A percentile compares a stretch with the other conserved stretches of the same genome.
phyloP scores from a whole-genome alignment of 1,140 invertebrate genomes.

The Tetranychus urticae region DNA sequence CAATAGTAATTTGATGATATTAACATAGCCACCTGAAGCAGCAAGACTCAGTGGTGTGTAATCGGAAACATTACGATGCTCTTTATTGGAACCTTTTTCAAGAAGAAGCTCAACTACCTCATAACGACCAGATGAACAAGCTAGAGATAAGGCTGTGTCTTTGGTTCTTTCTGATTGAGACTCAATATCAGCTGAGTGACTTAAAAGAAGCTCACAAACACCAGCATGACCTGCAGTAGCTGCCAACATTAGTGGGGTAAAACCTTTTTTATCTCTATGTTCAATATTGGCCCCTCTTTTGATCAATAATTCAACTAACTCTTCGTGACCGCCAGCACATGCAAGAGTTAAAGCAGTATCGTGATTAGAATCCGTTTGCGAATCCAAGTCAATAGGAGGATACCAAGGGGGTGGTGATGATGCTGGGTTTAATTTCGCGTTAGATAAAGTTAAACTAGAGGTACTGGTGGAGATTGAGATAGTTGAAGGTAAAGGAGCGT shows the following conservation, averaged over 20 bases:
- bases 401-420: slow-evolving; percentile 9
- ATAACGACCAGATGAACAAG: slow-evolving; percentile 86
- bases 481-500: neutral
- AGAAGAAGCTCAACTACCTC: slow-evolving; percentile 85
- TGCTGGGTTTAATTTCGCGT: neutral
- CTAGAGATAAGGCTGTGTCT: slow-evolving; percentile 88
- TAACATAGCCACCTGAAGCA: slow-evolving; percentile 92
- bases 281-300: slow-evolving; percentile 77
- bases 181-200: slow-evolving; percentile 80
- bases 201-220: slow-evolving; percentile 56
- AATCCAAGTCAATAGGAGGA: slow-evolving; percentile 51
- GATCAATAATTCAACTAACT: slow-evolving; percentile 72
- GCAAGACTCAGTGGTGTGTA: slow-evolving; percentile 94
- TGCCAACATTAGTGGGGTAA: slow-evolving; percentile 86
- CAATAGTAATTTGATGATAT: slow-evolving; percentile 79
- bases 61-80: slow-evolving; percentile 96
- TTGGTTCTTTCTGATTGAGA: slow-evolving; percentile 96
- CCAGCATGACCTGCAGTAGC: slow-evolving; percentile 81
- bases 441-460: neutral
- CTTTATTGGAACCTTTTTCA: slow-evolving; percentile 71
- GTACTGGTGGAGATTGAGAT: neutral
- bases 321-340: slow-evolving; percentile 86
- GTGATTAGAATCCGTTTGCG: slow-evolving; percentile 90
- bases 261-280: slow-evolving; percentile 96
- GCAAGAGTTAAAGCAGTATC: slow-evolving; percentile 86